Percentiles rank a stretch among this genome's conserved stretches.
These are phyloP conservation scores for Odontamblyopus lacepedii DNA, from an alignment of 2,797 vertebrate species.

Conservation along the genomic window DNA sequence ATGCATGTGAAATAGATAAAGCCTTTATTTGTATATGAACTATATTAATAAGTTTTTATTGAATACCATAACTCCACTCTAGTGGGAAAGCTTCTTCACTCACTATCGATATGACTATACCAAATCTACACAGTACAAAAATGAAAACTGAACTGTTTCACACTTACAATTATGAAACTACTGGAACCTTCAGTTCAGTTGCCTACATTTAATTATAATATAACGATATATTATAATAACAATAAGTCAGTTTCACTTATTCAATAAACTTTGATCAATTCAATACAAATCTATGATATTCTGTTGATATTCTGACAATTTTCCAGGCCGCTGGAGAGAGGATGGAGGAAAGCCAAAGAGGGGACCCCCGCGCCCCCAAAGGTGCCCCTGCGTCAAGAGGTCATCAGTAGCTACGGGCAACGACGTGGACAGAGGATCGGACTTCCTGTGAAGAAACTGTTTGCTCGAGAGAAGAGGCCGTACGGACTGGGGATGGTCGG, in stretches of 20 bases:
- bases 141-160: no score
- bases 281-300: no score
- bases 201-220: no score
- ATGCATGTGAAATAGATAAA: no score
- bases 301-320: no score
- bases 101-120: no score
- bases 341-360: conserved; percentile 93
- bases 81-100: no score
- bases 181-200: no score
- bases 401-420: conserved; percentile 88
- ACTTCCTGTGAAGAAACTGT: conserved; percentile 92
- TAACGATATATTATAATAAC: no score
- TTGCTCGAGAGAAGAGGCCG: conserved; percentile 93
- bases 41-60: neutral
- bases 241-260: neutral
- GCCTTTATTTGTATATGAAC: neutral
- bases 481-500: conserved; percentile 98
- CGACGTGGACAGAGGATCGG: conserved; percentile 93
- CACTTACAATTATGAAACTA: no score
- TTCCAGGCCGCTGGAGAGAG: conserved; percentile 87
- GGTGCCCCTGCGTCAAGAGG: conserved; percentile 94
- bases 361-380: conserved; percentile 86
- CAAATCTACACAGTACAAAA: no score
- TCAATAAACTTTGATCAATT: neutral
- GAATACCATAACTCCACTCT: no score